Evolutionary conservation across 2,797 vertebrate species (phyloP).

Genomic region (Typhlichthys subterraneus): DNA sequence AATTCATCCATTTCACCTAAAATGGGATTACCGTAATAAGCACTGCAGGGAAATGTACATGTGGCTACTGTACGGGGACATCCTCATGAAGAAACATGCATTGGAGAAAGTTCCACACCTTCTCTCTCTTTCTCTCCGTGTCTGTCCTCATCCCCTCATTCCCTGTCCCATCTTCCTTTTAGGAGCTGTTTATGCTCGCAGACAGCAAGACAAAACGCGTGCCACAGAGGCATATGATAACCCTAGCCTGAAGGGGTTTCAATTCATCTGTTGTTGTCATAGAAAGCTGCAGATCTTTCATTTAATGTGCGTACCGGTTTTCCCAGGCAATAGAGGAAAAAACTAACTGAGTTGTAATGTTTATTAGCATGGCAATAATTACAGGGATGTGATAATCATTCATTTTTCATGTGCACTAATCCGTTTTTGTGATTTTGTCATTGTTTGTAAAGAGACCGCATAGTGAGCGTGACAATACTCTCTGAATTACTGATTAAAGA

Average conservation of each 20-base stretch:
- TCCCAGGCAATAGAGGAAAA: conserved; percentile 38
- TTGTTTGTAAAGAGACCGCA: background rate
- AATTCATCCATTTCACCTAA: conserved; percentile 21
- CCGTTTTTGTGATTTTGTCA: background rate
- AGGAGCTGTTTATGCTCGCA: no score
- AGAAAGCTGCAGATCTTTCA: conserved; percentile 54
- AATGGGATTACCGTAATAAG: conserved; percentile 53
- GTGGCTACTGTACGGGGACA: conserved; percentile 44
- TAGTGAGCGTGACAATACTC: conserved; percentile 8
- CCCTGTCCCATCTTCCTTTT: conserved; percentile 35
- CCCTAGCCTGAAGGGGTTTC: conserved; percentile 56
- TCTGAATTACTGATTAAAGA: conserved; percentile 53
- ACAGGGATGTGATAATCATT: conserved; percentile 18
- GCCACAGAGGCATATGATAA: conserved; percentile 57
- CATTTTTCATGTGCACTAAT: conserved; percentile 1
- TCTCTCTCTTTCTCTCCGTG: conserved; percentile 5
- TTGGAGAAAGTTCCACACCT: conserved; percentile 25
- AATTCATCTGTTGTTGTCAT: conserved; percentile 65
- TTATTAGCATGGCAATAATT: conserved; percentile 55
- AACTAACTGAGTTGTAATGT: conserved; percentile 52
- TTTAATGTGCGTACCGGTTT: conserved; percentile 30
- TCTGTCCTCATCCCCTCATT: conserved; percentile 13
- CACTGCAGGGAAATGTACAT: conserved; percentile 40
- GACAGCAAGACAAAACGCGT: conserved; percentile 58
- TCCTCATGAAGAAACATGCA: conserved; percentile 47